Evolutionary conservation across 2,797 vertebrate genomes (phyloP).

Genomic region (Cyclura pinguis): DNA sequence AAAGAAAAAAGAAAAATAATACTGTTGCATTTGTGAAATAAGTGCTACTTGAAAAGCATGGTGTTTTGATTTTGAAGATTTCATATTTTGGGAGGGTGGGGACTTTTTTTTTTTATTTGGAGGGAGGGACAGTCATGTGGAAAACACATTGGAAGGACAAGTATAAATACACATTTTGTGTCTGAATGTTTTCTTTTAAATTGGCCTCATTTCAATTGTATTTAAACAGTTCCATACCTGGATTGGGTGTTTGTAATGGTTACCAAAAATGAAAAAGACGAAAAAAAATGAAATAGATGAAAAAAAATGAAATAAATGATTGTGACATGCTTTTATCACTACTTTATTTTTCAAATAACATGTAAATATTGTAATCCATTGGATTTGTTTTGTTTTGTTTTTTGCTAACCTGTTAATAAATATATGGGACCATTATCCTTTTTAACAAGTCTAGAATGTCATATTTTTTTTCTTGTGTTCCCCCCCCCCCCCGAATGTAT

Average conservation of each 20-base stretch:
- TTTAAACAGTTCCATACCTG: slow-evolving; percentile 83
- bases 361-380: slow-evolving; percentile 99
- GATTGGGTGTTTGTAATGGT: slow-evolving; percentile 83
- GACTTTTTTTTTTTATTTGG: slow-evolving; percentile 58
- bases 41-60: slow-evolving; percentile 85
- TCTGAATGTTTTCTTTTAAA: slow-evolving; percentile 81
- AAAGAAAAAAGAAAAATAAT: not conserved
- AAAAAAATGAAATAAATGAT: slow-evolving; percentile 82
- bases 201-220: slow-evolving; percentile 84
- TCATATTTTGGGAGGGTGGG: slow-evolving; percentile 73
- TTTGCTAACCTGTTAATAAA: slow-evolving; percentile 99
- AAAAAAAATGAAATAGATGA: slow-evolving; percentile 67
- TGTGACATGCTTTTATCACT: slow-evolving; percentile 97
- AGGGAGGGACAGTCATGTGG: slow-evolving; percentile 74
- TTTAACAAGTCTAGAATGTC: slow-evolving; percentile 85
- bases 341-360: slow-evolving; percentile 93
- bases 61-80: slow-evolving; percentile 79
- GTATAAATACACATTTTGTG: slow-evolving; percentile 79
- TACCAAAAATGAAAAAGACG: slow-evolving; percentile 79
- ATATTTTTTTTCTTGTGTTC: slow-evolving; percentile 77
- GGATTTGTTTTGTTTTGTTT: slow-evolving; percentile 86
- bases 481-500: slow-evolving; percentile 78
- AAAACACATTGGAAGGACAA: slow-evolving; percentile 77
- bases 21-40: slow-evolving; percentile 80
- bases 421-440: slow-evolving; percentile 91